phyloP scores from a whole-genome alignment of 2,797 vertebrate species.

The Callimico goeldii region DNA sequence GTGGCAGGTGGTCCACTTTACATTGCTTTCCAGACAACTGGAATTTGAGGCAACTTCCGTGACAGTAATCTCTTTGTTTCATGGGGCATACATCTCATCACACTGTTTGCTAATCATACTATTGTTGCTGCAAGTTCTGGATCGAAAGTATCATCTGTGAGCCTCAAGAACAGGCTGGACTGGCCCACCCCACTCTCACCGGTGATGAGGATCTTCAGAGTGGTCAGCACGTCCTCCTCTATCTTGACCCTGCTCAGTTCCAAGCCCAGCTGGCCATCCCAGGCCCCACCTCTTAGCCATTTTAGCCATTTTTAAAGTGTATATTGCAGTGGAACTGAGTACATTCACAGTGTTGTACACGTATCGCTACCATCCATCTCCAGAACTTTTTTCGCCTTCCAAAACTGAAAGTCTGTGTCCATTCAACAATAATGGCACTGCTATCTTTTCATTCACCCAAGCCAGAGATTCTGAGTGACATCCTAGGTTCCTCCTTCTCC shows the following conservation, averaged over 20 bases:
- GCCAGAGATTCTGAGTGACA: neutral
- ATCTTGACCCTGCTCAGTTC: constrained; percentile 80
- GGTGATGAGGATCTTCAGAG: constrained; percentile 92
- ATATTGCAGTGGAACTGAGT: neutral
- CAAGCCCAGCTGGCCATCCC: neutral
- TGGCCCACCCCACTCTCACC: constrained; percentile 84
- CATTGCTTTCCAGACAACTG: constrained; percentile 86
- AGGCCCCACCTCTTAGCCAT: neutral
- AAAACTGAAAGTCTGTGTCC: neutral
- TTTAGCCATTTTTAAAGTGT: neutral
- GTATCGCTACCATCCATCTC: neutral
- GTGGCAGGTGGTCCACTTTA: neutral
- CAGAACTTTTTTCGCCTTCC: neutral
- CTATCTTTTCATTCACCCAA: neutral
- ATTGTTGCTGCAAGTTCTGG: constrained; percentile 56
- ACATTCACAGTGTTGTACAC: neutral
- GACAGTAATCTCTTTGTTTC: constrained; percentile 87
- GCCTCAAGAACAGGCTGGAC: constrained; percentile 83
- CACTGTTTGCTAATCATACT: constrained; percentile 88
- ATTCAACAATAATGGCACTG: neutral
- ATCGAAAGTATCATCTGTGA: neutral
- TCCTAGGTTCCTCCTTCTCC: neutral
- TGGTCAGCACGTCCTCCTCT: constrained; percentile 83
- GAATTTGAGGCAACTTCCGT: constrained; percentile 88
- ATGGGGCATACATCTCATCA: constrained; percentile 87